Base-by-base conservation (phyloP, 1,140 invertebrate species). In the Frieseomelitta varia region DNA sequence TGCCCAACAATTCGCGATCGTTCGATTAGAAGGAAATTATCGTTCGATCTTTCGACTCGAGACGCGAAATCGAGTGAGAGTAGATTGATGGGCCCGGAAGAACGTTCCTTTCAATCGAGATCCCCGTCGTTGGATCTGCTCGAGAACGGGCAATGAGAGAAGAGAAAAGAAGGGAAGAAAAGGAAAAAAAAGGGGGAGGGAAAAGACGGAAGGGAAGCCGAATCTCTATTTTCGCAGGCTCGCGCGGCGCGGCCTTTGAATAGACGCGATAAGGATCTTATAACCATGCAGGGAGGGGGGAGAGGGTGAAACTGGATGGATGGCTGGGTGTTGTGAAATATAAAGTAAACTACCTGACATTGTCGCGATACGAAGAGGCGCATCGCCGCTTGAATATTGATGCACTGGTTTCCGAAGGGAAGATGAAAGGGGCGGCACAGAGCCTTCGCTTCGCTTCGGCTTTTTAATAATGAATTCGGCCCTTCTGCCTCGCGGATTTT, bases 191-290 rank as follows among this genome's bases (percentile, higher is more conserved):
- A n/a, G 61, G 19, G 58, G 82, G 27, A 27, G 17, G 34, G n/a
- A 53, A 67, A 81, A 73, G 34, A 74, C 21, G 63, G 34, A 51
- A 73, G 63, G 81, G 69, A 58, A 80, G 80, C 61, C 15, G 84
- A 90, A 90, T 91, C 88, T 90, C 84, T 88, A 92, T 91, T 90
- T 91, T 91, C 88, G 77, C 85, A 90, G 88, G 61, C 83, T 86
- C 84, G 76, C 79, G 71, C 47, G 82, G 84, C n/a, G 51, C 58
- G 58, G 65, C 55, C 69, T 67, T 77, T 87, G 88, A 92, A 91
- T 87, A 91, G 89, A 89, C 79, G 72, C 81, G 92, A 92, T 92
- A 92, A 92, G 82, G 87, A 92, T 92, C 90, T 87, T 80, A 87
- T 88, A 89, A 81, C 85, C 81, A 15, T 72, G 78, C 77, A 39